phyloP scores from a whole-genome alignment of 2,113 vertebrate species.

The Anarrhichthys ocellatus region DNA sequence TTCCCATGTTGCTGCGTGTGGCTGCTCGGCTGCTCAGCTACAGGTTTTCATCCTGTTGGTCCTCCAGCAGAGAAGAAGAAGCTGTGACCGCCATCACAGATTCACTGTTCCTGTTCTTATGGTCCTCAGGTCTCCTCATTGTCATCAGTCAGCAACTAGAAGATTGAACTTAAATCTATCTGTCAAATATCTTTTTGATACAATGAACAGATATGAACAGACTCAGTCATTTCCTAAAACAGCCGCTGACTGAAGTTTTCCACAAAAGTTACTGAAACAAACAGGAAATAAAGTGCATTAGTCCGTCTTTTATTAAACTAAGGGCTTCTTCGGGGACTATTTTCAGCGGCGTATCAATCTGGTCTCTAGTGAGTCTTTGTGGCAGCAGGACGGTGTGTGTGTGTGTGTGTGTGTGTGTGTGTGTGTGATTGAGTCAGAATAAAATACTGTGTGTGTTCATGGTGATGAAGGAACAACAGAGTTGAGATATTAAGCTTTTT shows the following conservation, averaged over 20 bases:
- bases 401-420: too few species aligned
- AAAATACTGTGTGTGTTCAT: too few species aligned
- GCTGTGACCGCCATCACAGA: not conserved
- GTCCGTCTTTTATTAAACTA: too few species aligned
- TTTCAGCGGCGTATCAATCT: not conserved
- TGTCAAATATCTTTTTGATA: too few species aligned
- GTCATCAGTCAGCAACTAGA: too few species aligned
- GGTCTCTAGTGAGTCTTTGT: not conserved
- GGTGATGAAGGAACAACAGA: too few species aligned
- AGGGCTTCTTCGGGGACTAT: not conserved
- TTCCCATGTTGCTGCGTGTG: not conserved
- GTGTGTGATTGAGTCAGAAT: too few species aligned
- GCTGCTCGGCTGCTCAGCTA: not conserved
- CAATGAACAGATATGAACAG: not conserved
- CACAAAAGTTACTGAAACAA: not conserved
- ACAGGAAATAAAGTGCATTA: not conserved
- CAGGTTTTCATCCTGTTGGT: constrained; percentile 21
- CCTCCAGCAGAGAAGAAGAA: constrained; percentile 23
- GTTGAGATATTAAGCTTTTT: too few species aligned
- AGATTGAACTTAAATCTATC: not conserved
- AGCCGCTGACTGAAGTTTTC: not conserved
- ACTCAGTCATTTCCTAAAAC: not conserved
- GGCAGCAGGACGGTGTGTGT: too few species aligned
- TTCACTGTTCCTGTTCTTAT: not conserved
- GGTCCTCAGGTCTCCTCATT: not conserved